phyloP scores from a whole-genome alignment of 2,797 vertebrate genomes.

The Hypotaenidia okinawae region DNA sequence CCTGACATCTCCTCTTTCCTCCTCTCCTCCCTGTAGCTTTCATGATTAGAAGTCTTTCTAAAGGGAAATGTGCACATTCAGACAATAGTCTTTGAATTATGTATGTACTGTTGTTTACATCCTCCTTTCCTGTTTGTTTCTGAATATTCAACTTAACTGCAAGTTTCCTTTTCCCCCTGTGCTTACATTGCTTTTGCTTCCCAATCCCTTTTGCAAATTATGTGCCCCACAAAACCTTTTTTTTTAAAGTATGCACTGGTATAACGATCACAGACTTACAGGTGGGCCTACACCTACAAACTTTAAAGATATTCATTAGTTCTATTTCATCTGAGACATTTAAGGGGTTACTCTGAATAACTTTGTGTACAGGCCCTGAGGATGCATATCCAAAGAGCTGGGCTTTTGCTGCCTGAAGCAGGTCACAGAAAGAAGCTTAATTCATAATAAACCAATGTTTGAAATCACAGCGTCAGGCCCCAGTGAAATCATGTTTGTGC shows the following conservation, averaged over 20 bases:
- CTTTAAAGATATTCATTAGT: background rate
- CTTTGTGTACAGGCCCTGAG: background rate
- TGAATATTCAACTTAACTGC: background rate
- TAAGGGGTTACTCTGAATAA: background rate
- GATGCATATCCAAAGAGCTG: background rate
- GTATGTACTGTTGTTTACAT: background rate
- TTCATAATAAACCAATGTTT: background rate
- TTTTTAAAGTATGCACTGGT: background rate
- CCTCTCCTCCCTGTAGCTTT: background rate
- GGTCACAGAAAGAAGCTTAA: background rate
- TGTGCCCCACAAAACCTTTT: background rate
- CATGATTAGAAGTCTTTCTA: background rate
- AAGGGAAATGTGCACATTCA: background rate
- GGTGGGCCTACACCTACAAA: background rate
- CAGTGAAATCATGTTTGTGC: background rate
- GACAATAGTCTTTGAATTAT: conserved; percentile 8
- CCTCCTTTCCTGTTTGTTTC: background rate
- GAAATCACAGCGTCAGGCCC: background rate
- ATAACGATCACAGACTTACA: background rate
- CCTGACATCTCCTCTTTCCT: background rate
- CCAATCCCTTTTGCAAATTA: background rate
- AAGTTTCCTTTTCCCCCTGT: background rate
- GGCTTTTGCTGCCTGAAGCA: background rate
- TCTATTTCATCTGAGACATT: background rate
- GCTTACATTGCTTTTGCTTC: background rate